Conservation (phyloP, 2,797 vertebrate genomes). For the Pseudochromis fuscus region DNA sequence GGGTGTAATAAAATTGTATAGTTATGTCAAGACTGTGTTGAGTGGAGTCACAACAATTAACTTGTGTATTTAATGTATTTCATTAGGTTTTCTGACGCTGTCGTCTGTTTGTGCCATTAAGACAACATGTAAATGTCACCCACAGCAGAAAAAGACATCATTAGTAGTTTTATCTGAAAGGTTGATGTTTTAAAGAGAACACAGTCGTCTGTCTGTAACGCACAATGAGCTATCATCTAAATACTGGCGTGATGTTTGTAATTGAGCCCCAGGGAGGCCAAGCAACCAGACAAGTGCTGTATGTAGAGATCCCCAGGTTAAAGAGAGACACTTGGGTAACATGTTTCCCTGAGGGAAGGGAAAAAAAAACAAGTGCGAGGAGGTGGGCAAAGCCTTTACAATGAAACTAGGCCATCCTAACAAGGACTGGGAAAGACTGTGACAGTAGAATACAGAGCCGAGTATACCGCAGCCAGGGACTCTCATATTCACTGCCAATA, state of each 20-base stretch:
- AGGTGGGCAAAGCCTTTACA: constrained; percentile 70
- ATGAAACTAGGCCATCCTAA: constrained; percentile 82
- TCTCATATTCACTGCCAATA: constrained; percentile 61
- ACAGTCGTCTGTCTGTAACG: constrained; percentile 20
- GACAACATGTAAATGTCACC: constrained; percentile 5
- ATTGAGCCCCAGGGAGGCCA: constrained; percentile 75
- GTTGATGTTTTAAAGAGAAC: constrained; percentile 40
- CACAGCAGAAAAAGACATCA: constrained; percentile 22
- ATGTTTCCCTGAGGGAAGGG: constrained; percentile 62
- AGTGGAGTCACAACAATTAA: not conserved
- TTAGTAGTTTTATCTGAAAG: constrained; percentile 23
- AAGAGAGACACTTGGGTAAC: constrained; percentile 65
- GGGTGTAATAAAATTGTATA: not conserved
- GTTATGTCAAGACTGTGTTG: not conserved
- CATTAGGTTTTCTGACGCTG: not conserved
- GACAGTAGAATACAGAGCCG: constrained; percentile 63
- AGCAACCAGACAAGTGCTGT: constrained; percentile 44
- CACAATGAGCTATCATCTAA: constrained; percentile 27
- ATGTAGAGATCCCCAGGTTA: constrained; percentile 65
- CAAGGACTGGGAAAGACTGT: constrained; percentile 71
- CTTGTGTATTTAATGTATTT: constrained; percentile 6
- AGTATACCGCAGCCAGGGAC: constrained; percentile 54
- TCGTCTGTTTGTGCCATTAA: not conserved
- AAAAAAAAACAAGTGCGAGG: constrained; percentile 61
- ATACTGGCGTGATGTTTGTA: constrained; percentile 57